A percentile compares a stretch with the other conserved stretches of the same genome.
Evolutionary conservation across 2,888 invertebrate genomes (phyloP).

Genomic region (Drosophila hawaiiensis): DNA sequence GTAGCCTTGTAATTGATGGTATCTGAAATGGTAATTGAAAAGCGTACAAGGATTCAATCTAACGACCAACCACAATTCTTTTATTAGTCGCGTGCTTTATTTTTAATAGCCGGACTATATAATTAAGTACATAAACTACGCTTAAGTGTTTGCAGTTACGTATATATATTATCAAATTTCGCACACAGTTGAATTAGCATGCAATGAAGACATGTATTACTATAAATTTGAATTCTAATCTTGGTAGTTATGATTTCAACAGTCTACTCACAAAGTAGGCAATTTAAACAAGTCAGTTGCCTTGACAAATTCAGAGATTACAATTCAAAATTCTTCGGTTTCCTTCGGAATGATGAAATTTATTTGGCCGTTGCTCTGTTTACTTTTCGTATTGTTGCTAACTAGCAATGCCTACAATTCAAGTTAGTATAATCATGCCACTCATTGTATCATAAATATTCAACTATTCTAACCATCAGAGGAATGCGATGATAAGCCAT

Average conservation of each 20-base stretch:
- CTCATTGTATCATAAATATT: background rate
- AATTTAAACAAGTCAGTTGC: background rate
- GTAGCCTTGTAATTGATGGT: constrained; percentile 29
- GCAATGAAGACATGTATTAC: background rate
- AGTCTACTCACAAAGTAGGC: constrained; percentile 1
- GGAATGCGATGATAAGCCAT: constrained; percentile 56
- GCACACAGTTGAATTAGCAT: background rate
- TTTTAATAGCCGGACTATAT: background rate
- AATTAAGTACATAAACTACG: background rate
- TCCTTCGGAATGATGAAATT: constrained; percentile 4
- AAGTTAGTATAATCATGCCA: constrained; percentile 5
- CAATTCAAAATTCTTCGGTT: background rate
- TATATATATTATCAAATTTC: background rate
- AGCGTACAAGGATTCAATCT: constrained; percentile 9
- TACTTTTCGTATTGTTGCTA: constrained; percentile 1
- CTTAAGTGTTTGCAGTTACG: background rate
- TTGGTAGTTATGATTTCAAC: background rate
- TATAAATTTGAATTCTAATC: background rate
- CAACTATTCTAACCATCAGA: constrained; percentile 9
- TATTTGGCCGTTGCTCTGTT: background rate
- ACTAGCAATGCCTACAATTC: constrained; percentile 13
- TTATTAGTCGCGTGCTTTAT: background rate
- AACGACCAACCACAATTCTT: background rate
- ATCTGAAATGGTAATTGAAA: constrained; percentile 50
- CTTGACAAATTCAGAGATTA: background rate